Percentiles rank a stretch among this genome's conserved stretches.
Conservation (phyloP, 1,140 invertebrate genomes). For the Drosophila simulans region DNA sequence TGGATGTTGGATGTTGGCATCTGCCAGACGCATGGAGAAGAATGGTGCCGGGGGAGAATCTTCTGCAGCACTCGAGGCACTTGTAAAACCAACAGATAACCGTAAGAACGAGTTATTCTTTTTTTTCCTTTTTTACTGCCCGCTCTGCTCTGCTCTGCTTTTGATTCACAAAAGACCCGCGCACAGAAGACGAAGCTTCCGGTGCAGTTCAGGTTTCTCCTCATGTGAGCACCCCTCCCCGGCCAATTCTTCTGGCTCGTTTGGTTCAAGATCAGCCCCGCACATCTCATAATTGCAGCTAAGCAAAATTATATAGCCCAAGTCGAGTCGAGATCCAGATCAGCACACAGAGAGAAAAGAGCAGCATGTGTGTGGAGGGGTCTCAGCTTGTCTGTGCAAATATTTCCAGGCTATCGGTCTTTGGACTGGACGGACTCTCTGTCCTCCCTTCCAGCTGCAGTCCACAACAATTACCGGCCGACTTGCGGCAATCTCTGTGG, state of each 20-base stretch:
- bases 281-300: conserved; percentile 81
- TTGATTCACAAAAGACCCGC: conserved; percentile 44
- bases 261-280: conserved; percentile 64
- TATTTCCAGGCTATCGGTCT: conserved; percentile 57
- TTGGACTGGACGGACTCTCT: conserved; percentile 31
- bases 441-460: conserved; percentile 51
- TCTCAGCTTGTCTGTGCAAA: conserved; percentile 55
- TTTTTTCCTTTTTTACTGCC: background rate
- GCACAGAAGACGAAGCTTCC: conserved; percentile 64
- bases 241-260: background rate
- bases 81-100: conserved; percentile 76
- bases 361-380: conserved; percentile 15
- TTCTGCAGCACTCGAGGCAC: conserved; percentile 57
- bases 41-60: conserved; percentile 3
- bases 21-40: conserved; percentile 53
- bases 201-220: conserved; percentile 65
- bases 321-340: conserved; percentile 42
- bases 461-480: conserved; percentile 70
- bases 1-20: conserved; percentile 68
- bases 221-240: conserved; percentile 25
- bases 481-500: conserved; percentile 58
- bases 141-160: conserved; percentile 28
- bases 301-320: conserved; percentile 75
- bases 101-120: conserved; percentile 73
- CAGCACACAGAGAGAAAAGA: background rate